A percentile compares a stretch with the other conserved stretches of the same genome.
phyloP scores from a whole-genome alignment of 1,140 invertebrate genomes.

The Heliconius nattereri region DNA sequence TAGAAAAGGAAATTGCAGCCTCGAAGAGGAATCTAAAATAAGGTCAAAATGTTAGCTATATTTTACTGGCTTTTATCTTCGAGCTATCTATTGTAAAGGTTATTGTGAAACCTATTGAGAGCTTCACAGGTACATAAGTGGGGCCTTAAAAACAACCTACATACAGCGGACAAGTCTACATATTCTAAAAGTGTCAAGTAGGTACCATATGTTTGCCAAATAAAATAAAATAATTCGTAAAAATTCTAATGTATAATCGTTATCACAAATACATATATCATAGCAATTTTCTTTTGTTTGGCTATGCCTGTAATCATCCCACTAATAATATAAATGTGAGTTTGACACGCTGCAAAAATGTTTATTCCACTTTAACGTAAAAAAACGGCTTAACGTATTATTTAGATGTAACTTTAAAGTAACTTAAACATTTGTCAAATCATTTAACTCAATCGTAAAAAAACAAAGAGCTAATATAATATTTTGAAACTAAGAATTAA shows the following conservation, averaged over 20 bases:
- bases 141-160: slow-evolving; percentile 35
- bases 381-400: too few relatives aligned
- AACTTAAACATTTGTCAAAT: background rate
- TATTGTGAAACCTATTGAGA: slow-evolving; percentile 50
- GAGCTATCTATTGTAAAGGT: slow-evolving; percentile 50
- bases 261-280: background rate
- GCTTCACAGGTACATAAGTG: slow-evolving; percentile 38
- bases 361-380: too few relatives aligned
- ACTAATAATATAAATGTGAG: too few relatives aligned
- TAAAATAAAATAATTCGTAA: background rate
- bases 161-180: slow-evolving; percentile 25
- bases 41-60: slow-evolving; percentile 74
- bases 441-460: too few relatives aligned
- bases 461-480: too few relatives aligned
- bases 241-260: background rate
- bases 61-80: slow-evolving; percentile 55
- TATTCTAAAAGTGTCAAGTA: slow-evolving; percentile 14
- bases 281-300: background rate
- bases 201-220: background rate
- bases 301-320: too few relatives aligned
- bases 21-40: slow-evolving; percentile 73
- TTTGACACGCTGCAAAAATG: too few relatives aligned
- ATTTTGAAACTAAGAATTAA: background rate
- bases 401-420: too few relatives aligned
- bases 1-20: slow-evolving; percentile 78